Conservation (phyloP, 2,113 vertebrate genomes). For the Heterocephalus glaber region DNA sequence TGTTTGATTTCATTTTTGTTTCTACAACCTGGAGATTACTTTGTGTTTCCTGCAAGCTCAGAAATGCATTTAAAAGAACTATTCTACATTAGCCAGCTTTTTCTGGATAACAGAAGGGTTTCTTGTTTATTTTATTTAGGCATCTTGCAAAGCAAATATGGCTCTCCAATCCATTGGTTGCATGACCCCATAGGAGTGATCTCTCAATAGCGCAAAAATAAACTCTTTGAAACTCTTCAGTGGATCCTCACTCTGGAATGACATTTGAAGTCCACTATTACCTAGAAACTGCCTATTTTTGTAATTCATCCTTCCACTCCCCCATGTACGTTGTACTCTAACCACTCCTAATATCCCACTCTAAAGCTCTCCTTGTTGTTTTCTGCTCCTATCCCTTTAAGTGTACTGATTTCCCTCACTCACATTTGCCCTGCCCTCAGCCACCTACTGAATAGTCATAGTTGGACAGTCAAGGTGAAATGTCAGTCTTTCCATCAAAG, state of each 20-base stretch:
- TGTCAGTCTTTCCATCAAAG: slow-evolving; percentile 11
- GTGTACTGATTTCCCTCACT: not conserved
- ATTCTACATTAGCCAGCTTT: not conserved
- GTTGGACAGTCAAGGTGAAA: not conserved
- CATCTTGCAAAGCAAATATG: slow-evolving; percentile 47
- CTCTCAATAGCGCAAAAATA: not conserved
- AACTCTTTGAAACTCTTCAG: slow-evolving; percentile 18
- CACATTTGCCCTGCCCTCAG: slow-evolving; percentile 21
- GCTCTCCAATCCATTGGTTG: not conserved
- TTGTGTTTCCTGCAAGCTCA: slow-evolving; percentile 1
- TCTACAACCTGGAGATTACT: not conserved
- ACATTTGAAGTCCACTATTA: slow-evolving; percentile 16
- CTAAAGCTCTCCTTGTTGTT: not conserved
- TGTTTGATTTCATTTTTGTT: slow-evolving; percentile 29
- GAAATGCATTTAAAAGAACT: slow-evolving; percentile 26
- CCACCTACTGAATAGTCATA: slow-evolving; percentile 25
- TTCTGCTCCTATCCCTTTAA: not conserved
- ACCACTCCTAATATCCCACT: not conserved
- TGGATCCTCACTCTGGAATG: not conserved
- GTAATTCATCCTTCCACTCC: slow-evolving; percentile 8
- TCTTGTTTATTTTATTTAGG: not conserved
- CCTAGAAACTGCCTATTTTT: slow-evolving; percentile 32
- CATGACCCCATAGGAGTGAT: not conserved
- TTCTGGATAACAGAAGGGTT: not conserved
- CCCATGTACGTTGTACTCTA: not conserved